Evolutionary conservation across 1,140 invertebrate genomes (phyloP), one percentile per base, ranked within the genome.

Genomic region (Hydropsyche tenuis): DNA sequence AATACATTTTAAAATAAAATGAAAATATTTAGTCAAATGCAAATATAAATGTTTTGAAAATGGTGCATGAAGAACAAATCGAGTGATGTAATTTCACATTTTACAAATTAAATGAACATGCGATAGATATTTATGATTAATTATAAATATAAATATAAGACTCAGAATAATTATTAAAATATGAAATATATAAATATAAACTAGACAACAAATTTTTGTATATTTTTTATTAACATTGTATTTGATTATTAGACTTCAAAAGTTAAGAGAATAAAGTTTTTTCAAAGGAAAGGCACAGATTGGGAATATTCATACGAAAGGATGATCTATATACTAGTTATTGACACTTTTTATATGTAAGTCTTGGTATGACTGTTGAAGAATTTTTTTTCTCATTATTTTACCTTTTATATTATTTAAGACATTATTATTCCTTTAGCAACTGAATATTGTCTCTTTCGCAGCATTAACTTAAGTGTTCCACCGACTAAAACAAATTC

Each of bases 241-340:
- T 51, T 37, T 37, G 30, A 37, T 37, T 37, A 37, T 37, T 37
- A 37, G 30, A 37, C 30, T 37, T 37, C 30, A 37, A 37, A n/a
- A 37, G 30, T 37, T 37, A 48, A 12, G 16, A 48, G 23, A 60
- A 60, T 25, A 60, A 27, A 60, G 20, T 60, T 60, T 60, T 56
- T 30, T 69, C 48, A 64, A 71, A 74, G 69, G 75, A 73, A 76
- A 76, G 75, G 75, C 75, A 76, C 75, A 76, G 75, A 72, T 76
- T 63, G 72, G 75, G 75, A 73, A 72, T 63, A 37, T 37, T 37
- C 30, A 74, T 42, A 71, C 63, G 68, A 76, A 25, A 68, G 42
- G 64, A 69, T 72, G 70, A 73, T 56, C 56, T 23, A 48, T 48
- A 65, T 71, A 43, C 75, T 76, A 76, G 72, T 76, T 76, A 76